Percentiles rank a stretch among this genome's conserved stretches.
These are phyloP conservation scores for Conistra vaccinii DNA, from an alignment of 2,888 invertebrate genomes.

Conservation along the genomic window DNA sequence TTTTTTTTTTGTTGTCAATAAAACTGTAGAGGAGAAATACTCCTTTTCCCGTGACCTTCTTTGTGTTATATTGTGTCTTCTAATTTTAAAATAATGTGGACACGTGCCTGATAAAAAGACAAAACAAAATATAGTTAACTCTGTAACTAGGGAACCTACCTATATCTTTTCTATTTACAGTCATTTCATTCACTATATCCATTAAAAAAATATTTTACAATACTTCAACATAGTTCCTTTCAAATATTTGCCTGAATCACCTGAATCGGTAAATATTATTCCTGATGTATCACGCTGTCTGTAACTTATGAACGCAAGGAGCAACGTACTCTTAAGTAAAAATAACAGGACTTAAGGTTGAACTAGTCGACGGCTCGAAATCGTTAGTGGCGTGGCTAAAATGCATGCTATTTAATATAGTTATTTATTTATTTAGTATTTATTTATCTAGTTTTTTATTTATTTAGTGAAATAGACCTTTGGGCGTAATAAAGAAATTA, in stretches of 20 bases:
- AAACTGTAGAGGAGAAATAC: conserved; percentile 7
- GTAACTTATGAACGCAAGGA: neutral
- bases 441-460: no score
- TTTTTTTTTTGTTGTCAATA: conserved; percentile 34
- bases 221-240: neutral
- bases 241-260: conserved; percentile 22
- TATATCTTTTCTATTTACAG: neutral
- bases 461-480: no score
- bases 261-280: conserved; percentile 14
- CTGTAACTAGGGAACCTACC: neutral
- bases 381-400: no score
- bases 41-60: conserved; percentile 12
- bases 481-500: no score
- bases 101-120: neutral
- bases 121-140: neutral
- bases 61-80: neutral
- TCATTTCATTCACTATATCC: neutral
- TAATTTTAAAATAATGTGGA: neutral
- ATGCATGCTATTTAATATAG: no score
- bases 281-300: neutral
- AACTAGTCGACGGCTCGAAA: no score
- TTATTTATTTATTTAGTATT: no score
- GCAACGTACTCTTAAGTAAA: conserved; percentile 37
- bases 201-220: neutral
- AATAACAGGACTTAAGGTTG: conserved; percentile 19